Evolutionary conservation across 1,140 invertebrate genomes (phyloP).

Genomic region (Globodera rostochiensis): DNA sequence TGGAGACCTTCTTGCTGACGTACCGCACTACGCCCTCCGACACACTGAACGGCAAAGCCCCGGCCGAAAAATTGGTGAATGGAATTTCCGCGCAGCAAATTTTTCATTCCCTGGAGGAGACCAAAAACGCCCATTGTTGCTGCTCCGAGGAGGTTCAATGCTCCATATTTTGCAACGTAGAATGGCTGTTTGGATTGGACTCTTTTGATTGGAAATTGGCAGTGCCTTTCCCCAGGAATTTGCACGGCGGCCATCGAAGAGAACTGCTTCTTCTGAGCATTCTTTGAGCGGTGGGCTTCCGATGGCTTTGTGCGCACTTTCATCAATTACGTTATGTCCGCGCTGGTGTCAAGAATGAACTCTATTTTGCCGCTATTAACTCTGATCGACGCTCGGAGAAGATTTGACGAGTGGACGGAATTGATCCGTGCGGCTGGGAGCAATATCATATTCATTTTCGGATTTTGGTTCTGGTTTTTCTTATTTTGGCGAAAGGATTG

Average conservation of each 20-base stretch:
- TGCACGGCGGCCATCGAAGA: neutral
- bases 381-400: neutral
- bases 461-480: too few species aligned
- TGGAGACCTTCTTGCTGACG: too few species aligned
- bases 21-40: too few species aligned
- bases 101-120: neutral
- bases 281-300: neutral
- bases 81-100: neutral
- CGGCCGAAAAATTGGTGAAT: slow-evolving; percentile 39
- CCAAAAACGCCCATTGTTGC: neutral
- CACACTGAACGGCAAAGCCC: too few species aligned
- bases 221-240: neutral
- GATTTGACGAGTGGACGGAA: neutral
- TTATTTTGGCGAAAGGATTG: too few species aligned
- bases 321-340: neutral
- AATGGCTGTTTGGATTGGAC: neutral
- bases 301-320: neutral
- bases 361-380: neutral
- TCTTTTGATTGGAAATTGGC: neutral
- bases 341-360: neutral
- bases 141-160: neutral
- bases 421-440: neutral
- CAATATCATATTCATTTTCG: too few species aligned
- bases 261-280: neutral
- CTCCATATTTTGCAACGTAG: neutral